Evolutionary conservation across 2,113 vertebrate species (phyloP).

Genomic region (Sarotherodon lohbergeri): DNA sequence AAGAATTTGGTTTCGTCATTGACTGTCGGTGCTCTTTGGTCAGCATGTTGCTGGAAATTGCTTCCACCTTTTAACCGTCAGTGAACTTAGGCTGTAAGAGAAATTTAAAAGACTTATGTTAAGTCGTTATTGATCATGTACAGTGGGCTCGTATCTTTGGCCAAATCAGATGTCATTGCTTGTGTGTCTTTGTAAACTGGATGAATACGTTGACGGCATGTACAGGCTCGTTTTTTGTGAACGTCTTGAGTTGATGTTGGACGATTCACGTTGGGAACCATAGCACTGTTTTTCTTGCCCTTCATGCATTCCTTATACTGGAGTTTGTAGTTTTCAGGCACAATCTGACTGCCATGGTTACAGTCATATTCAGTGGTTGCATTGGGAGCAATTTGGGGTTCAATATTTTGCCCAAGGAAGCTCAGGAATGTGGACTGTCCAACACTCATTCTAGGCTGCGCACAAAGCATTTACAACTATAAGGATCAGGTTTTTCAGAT

Average conservation of each 20-base stretch:
- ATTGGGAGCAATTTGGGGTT: background rate
- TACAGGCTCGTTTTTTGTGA: background rate
- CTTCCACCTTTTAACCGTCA: background rate
- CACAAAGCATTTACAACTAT: background rate
- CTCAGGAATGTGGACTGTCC: background rate
- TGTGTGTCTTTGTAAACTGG: background rate
- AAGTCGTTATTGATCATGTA: background rate
- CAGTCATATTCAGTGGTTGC: background rate
- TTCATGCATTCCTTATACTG: background rate
- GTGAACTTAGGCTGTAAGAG: background rate
- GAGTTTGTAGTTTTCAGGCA: background rate
- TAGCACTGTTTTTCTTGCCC: background rate
- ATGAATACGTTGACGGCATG: background rate
- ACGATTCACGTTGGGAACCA: background rate
- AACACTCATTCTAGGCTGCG: background rate
- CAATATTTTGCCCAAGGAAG: background rate
- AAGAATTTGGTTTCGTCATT: background rate
- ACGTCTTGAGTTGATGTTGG: fast-evolving
- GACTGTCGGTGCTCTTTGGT: background rate
- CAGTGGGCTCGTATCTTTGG: background rate
- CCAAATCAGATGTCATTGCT: background rate
- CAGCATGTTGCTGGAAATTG: background rate
- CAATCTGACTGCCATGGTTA: background rate
- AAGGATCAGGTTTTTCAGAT: background rate
- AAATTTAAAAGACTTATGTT: background rate